phyloP scores from a whole-genome alignment of 53 echinoderm and acorn worm genomes.

The Zoroaster sp. region DNA sequence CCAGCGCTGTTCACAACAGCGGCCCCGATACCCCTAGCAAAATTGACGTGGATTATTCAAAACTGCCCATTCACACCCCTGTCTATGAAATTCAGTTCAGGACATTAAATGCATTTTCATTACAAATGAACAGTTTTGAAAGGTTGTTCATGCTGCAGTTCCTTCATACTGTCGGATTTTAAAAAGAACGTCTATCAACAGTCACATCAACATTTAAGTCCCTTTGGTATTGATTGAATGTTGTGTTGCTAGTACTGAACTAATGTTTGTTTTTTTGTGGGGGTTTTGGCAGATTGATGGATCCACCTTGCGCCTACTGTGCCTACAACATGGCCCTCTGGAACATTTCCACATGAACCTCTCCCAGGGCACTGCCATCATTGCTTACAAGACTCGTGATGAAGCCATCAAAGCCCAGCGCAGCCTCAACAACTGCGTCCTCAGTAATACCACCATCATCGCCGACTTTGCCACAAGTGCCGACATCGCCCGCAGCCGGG shows the following conservation, averaged over 20 bases:
- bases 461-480: constrained; percentile 70
- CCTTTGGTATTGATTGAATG: not conserved
- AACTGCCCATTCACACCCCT: too few relatives aligned
- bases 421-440: constrained; percentile 63
- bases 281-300: constrained; percentile 50
- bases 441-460: constrained; percentile 72
- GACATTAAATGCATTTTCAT: not conserved
- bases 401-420: constrained; percentile 90
- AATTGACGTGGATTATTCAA: too few relatives aligned
- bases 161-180: too few relatives aligned
- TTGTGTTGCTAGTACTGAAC: constrained; percentile 5
- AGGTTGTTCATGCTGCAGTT: too few relatives aligned
- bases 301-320: constrained; percentile 79
- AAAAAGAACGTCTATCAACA: too few relatives aligned
- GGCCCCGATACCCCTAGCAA: too few relatives aligned
- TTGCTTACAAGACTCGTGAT: constrained; percentile 79
- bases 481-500: constrained; percentile 72
- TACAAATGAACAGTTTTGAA: too few relatives aligned
- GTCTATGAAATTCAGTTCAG: not conserved
- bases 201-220: not conserved
- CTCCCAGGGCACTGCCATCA: constrained; percentile 85
- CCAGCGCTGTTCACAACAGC: too few relatives aligned
- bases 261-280: constrained; percentile 49
- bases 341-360: constrained; percentile 94
- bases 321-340: constrained; percentile 81